Base-by-base conservation (phyloP, 2,797 vertebrate genomes). In the Uromys caudimaculatus region DNA sequence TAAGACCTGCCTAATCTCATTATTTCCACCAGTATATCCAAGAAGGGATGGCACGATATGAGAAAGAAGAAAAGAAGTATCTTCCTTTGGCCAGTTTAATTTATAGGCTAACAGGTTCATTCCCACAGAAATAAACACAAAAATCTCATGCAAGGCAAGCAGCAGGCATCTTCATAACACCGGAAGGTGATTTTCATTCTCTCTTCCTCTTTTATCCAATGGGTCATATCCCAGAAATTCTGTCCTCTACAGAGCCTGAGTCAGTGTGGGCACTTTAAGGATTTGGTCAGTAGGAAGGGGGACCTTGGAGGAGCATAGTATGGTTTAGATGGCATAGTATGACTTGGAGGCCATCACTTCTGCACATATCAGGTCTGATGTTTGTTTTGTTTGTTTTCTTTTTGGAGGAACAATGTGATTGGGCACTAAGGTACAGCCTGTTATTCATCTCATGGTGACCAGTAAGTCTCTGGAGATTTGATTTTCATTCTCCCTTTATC, bases 1-100 rank as follows among this genome's bases (percentile, higher is more conserved):
- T 89, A 93, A 24, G 60, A 90, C 89, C 76, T 85, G 77, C 52
- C 56, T 95, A 83, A 60, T 95, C 73, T 94, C 54, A 90, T 96
- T 96, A 93, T 87, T 95, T 93, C 81, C 41, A 56, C 52, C 90
- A 83, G 41, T 58, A 62, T 16, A 41, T 13, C 73, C 88, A 89
- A 92, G 73, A 92, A 93, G 35, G 71, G 17, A 54, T 71, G 44
- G 67, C 73, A 88, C 94, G 93, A 83, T 50, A 96, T 96, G 84
- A 71, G 13, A 50, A 19, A 56, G 73, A 58, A 54, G 6, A 16
- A 13, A 50, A 76, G 41, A 77, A 67, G 11, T 69, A 27, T 58
- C 23, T 29, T 89, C 52, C 29, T 62, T 62, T 86, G 47, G 19
- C 81, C 54, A 83, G 92, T 97, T 93, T 62, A 58, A 92, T 64